Evolutionary conservation across 2,797 vertebrate species (phyloP).

Genomic region (Brachyalestes nurse): DNA sequence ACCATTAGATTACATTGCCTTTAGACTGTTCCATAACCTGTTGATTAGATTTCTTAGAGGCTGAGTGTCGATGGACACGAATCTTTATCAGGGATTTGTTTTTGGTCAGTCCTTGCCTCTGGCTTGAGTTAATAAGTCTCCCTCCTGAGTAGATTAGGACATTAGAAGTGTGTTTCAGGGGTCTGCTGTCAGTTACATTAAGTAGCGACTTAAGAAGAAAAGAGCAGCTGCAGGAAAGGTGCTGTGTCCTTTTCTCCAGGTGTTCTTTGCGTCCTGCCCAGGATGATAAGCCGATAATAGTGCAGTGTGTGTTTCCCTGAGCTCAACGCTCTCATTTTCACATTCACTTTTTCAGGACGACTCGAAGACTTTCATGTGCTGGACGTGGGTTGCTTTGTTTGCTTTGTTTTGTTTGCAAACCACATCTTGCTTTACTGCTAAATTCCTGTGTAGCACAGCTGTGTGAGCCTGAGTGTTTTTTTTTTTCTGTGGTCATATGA

Average conservation of each 20-base stretch:
- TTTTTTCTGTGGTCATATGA: too few relatives aligned
- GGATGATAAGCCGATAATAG: background rate
- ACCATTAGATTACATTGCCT: background rate
- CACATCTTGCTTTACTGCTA: background rate
- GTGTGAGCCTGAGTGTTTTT: too few relatives aligned
- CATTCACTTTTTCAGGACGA: background rate
- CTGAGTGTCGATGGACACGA: constrained; percentile 6
- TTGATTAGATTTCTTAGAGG: constrained; percentile 21
- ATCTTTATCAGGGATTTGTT: too few relatives aligned
- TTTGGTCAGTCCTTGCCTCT: too few relatives aligned
- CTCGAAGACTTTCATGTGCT: background rate
- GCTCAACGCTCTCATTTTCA: background rate
- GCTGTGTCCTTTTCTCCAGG: background rate
- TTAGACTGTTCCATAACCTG: constrained; percentile 34
- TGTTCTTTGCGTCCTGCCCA: background rate
- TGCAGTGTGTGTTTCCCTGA: background rate
- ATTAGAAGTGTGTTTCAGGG: background rate
- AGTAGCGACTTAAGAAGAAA: background rate
- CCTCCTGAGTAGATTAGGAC: background rate
- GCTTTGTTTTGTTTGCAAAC: too few relatives aligned
- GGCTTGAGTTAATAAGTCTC: background rate
- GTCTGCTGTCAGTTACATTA: background rate
- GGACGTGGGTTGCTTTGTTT: background rate
- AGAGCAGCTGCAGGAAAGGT: background rate
- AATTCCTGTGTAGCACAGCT: background rate